Evolutionary conservation across 1,140 invertebrate genomes (phyloP), one percentile per base, ranked within the genome.

Genomic region (Pemphigus obesinymphae): DNA sequence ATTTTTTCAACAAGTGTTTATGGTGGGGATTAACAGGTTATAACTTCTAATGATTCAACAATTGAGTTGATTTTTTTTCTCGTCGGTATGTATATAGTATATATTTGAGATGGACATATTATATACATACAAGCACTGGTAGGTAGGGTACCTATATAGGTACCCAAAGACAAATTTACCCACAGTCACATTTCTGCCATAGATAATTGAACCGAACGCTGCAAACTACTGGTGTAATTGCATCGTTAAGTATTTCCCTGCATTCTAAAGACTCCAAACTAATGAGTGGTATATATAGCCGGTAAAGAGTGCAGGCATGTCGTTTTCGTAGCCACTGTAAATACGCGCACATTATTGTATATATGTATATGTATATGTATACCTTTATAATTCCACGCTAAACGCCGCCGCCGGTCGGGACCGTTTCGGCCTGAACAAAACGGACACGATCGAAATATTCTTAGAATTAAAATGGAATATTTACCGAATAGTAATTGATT

Each of bases 141-240:
- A n/a, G n/a, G n/a, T n/a, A n/a, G n/a, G n/a, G n/a, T n/a, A n/a
- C n/a, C n/a, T n/a, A n/a, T n/a, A n/a, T n/a, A n/a, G n/a, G 45
- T 31, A 73, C 70, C 45, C 43, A 73, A 48, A 73, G 70, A 73
- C 70, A 73, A 73, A 73, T 73, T 73, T 73, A 73, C 45, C 70
- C 70, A n/a, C 70, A 73, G 43, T 73, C 70, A 31, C 70, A 73
- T 73, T 73, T 73, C 50, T 73, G 26, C 45, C 23, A 73, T 50
- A 43, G 43, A 50, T 73, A 73, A 73, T 73, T 73, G 70, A 73
- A 73, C n/a, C 70, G 29, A 45, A 50, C 31, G 45, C 70, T 50
- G 45, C 70, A 73, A 50, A 73, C 70, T n/a, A n/a, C n/a, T 73
- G 70, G 70, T 50, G 70, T 73, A 73, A 73, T 73, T 73, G 70